phyloP scores from a whole-genome alignment of 2,797 vertebrate species.

The Enoplosus armatus region DNA sequence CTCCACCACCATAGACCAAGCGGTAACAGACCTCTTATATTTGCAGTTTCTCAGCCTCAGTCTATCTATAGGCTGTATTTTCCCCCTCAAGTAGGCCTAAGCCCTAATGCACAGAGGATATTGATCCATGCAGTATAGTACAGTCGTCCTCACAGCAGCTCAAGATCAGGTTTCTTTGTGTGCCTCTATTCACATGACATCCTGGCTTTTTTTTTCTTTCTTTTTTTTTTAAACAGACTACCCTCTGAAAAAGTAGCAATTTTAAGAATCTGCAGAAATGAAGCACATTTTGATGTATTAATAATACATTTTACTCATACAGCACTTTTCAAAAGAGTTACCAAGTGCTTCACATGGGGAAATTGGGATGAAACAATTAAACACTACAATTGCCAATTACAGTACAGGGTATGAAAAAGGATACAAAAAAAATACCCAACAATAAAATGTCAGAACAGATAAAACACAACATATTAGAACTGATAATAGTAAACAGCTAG shows the following conservation, averaged over 20 bases:
- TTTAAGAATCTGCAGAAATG: neutral
- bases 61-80: slow-evolving; percentile 15
- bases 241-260: neutral
- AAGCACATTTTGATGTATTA: neutral
- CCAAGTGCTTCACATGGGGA: neutral
- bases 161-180: slow-evolving; percentile 25
- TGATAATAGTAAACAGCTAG: neutral
- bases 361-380: neutral
- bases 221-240: neutral
- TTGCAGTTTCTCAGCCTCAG: slow-evolving; percentile 24
- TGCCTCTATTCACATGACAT: slow-evolving; percentile 19
- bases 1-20: slow-evolving; percentile 24
- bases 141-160: slow-evolving; percentile 27
- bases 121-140: slow-evolving; percentile 44
- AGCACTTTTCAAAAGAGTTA: neutral
- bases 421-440: neutral
- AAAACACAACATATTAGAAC: neutral
- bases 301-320: neutral
- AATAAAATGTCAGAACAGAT: neutral
- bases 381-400: neutral
- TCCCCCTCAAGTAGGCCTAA: neutral
- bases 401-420: neutral
- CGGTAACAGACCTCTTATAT: slow-evolving; percentile 33
- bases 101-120: slow-evolving; percentile 50
- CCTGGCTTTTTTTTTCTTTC: neutral